Conservation (phyloP, 1,140 invertebrate species). For the Chironomus striatipennis region DNA sequence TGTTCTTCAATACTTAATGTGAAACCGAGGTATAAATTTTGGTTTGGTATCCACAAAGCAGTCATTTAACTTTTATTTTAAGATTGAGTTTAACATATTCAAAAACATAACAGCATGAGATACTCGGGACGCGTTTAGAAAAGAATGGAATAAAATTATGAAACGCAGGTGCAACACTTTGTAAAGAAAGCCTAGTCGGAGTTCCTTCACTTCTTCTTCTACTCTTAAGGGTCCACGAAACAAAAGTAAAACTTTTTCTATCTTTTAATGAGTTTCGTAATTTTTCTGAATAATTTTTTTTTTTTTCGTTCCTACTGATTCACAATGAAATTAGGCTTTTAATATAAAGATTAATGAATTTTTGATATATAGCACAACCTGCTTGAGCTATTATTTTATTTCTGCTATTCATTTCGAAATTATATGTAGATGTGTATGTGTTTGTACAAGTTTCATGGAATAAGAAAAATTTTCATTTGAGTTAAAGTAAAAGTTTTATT, state of each 20-base stretch:
- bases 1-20: too few species aligned
- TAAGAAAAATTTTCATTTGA: neutral
- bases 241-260: neutral
- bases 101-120: too few species aligned
- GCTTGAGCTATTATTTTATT: constrained; percentile 5
- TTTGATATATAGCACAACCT: constrained; percentile 19
- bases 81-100: too few species aligned
- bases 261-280: constrained; percentile 21
- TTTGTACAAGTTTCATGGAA: too few species aligned
- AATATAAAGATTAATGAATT: constrained; percentile 21
- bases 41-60: too few species aligned
- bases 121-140: too few species aligned
- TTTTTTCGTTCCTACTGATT: neutral
- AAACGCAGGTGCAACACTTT: constrained; percentile 6
- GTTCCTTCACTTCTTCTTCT: neutral
- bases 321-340: constrained; percentile 22
- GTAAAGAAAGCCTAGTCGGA: neutral
- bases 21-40: too few species aligned
- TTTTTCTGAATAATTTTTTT: constrained; percentile 5
- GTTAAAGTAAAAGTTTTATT: neutral
- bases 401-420: neutral
- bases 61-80: too few species aligned
- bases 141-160: neutral
- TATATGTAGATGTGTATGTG: too few species aligned
- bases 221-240: neutral